phyloP scores from a whole-genome alignment of 2,797 vertebrate species.

The Saxicola maurus region DNA sequence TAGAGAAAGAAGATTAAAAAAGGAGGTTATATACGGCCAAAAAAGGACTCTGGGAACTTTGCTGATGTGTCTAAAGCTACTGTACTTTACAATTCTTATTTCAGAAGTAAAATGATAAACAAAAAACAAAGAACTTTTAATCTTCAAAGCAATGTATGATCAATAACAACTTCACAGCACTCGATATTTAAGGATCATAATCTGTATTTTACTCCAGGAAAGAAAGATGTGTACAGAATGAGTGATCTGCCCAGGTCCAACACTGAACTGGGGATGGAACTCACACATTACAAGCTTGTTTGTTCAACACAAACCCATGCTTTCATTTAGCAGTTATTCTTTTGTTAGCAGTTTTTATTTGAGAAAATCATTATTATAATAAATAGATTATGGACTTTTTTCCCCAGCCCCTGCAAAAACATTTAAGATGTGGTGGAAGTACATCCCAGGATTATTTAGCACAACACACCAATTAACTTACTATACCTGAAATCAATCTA shows the following conservation, averaged over 20 bases:
- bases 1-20: conserved; percentile 12
- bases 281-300: not conserved
- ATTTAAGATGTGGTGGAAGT: not conserved
- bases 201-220: conserved; percentile 11
- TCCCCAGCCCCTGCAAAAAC: not conserved
- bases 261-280: not conserved
- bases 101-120: conserved; percentile 47
- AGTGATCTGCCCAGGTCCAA: not conserved
- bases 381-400: not conserved
- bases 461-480: not conserved
- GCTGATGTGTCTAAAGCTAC: not conserved
- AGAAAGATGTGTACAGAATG: not conserved
- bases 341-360: not conserved
- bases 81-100: not conserved
- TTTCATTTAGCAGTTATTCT: not conserved
- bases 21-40: not conserved
- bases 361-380: not conserved
- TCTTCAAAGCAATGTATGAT: conserved; percentile 33
- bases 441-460: not conserved
- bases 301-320: not conserved
- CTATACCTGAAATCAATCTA: not conserved
- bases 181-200: not conserved
- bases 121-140: conserved; percentile 47
- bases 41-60: conserved; percentile 10
- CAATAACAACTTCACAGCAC: conserved; percentile 36